phyloP scores from a whole-genome alignment of 2,888 invertebrate genomes.

The Anagyrus pseudococci region DNA sequence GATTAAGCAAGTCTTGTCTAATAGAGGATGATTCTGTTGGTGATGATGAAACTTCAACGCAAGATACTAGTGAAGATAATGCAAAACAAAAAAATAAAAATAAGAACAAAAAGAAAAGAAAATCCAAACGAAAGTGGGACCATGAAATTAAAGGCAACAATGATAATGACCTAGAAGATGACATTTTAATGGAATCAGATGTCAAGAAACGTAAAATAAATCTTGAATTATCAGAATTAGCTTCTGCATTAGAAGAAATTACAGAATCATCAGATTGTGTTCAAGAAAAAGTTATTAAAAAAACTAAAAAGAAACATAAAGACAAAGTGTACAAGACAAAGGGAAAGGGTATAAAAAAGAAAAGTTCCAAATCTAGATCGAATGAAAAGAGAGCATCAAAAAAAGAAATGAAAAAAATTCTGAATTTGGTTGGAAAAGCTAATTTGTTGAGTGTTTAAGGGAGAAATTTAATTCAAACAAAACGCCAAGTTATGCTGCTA shows the following conservation, averaged over 20 bases:
- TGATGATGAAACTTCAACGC: constrained; percentile 3
- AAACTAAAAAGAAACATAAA: background rate
- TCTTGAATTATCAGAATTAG: background rate
- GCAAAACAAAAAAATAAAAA: background rate
- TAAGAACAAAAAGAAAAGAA: constrained; percentile 29
- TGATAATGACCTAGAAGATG: constrained; percentile 9
- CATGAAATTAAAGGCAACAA: background rate
- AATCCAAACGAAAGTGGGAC: constrained; percentile 30
- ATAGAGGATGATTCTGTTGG: constrained; percentile 34
- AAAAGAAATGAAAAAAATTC: too few species aligned
- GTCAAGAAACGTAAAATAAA: constrained; percentile 1
- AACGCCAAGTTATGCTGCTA: too few species aligned
- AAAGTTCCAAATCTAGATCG: too few species aligned
- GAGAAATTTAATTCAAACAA: too few species aligned
- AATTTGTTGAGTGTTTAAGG: too few species aligned
- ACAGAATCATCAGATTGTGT: too few species aligned
- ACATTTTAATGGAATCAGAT: constrained; percentile 15
- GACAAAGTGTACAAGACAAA: background rate
- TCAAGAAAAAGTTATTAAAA: background rate
- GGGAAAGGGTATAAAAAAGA: background rate
- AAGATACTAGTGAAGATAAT: constrained; percentile 4
- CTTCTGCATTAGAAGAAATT: background rate
- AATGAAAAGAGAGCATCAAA: too few species aligned
- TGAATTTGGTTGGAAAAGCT: too few species aligned
- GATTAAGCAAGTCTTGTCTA: constrained; percentile 42